phyloP scores from a whole-genome alignment of 2,888 invertebrate genomes.

The Yponomeuta sedellus region DNA sequence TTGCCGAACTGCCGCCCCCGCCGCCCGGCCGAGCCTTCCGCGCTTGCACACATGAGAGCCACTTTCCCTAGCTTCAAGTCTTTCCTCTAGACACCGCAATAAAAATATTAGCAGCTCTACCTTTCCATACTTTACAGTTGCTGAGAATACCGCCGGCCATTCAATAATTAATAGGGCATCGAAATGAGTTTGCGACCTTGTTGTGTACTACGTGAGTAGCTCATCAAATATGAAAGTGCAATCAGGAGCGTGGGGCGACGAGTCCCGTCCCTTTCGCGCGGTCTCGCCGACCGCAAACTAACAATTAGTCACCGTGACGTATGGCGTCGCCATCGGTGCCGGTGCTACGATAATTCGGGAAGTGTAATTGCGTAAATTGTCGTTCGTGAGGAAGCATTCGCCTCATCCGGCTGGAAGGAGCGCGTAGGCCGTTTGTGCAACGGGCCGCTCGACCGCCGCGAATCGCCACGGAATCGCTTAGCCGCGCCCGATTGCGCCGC shows the following conservation, averaged over 20 bases:
- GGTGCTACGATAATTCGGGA: neutral
- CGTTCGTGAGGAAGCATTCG: conserved; percentile 17
- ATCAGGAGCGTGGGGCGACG: conserved; percentile 58
- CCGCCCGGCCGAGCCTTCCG: conserved; percentile 28
- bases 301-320: neutral
- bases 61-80: conserved; percentile 58
- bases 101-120: conserved; percentile 18
- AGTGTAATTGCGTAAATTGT: conserved; percentile 5
- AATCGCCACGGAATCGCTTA: conserved; percentile 68
- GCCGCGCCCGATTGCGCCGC: conserved; percentile 66
- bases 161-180: conserved; percentile 57
- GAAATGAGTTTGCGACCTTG: conserved; percentile 62
- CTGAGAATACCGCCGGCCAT: conserved; percentile 19
- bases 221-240: conserved; percentile 72
- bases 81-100: conserved; percentile 46
- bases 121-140: neutral
- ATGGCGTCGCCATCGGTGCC: neutral
- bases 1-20: conserved; percentile 50
- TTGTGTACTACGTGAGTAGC: conserved; percentile 56
- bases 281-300: conserved; percentile 40
- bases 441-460: conserved; percentile 42
- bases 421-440: conserved; percentile 50
- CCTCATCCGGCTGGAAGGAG: conserved; percentile 48
- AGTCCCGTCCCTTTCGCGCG: conserved; percentile 40
- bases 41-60: conserved; percentile 51